These are phyloP conservation scores for Oreonectes daqikongensis DNA, from an alignment of 2,797 vertebrate species.

Conservation along the genomic window DNA sequence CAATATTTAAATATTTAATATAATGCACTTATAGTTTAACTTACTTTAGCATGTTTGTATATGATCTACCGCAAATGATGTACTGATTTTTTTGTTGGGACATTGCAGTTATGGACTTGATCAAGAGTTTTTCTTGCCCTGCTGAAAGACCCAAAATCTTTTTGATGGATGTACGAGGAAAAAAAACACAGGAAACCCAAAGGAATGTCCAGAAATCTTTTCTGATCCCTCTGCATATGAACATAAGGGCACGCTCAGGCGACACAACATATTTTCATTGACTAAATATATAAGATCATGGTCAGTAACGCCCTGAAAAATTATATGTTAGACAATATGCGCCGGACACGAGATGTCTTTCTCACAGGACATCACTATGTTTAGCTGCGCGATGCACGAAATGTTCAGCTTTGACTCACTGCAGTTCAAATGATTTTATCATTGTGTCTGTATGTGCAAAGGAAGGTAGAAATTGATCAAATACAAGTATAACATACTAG, in stretches of 20 bases:
- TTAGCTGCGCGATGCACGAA: not conserved
- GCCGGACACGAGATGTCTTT: constrained; percentile 38
- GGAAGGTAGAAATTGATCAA: not conserved
- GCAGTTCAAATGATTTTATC: not conserved
- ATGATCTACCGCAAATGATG: not conserved
- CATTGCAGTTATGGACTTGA: not conserved
- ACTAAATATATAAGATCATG: constrained; percentile 73
- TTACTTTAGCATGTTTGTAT: not conserved
- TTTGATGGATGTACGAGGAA: constrained; percentile 48
- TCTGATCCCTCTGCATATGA: constrained; percentile 65
- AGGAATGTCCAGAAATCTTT: constrained; percentile 70
- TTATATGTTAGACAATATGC: constrained; percentile 67
- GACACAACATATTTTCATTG: constrained; percentile 67
- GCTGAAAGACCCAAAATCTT: constrained; percentile 11
- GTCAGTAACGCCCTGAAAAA: constrained; percentile 73
- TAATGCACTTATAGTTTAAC: not conserved
- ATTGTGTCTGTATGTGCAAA: not conserved
- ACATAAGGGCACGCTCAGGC: constrained; percentile 60
- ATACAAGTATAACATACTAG: not conserved
- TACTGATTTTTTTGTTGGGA: not conserved
- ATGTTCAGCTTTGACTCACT: not conserved
- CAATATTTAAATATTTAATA: not conserved
- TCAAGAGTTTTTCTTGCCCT: not conserved
- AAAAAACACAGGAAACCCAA: constrained; percentile 66
- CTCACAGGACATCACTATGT: constrained; percentile 27